Percentiles rank a stretch among this genome's conserved stretches.
phyloP scores from a whole-genome alignment of 2,113 vertebrate species.

The Elaphurus davidianus region DNA sequence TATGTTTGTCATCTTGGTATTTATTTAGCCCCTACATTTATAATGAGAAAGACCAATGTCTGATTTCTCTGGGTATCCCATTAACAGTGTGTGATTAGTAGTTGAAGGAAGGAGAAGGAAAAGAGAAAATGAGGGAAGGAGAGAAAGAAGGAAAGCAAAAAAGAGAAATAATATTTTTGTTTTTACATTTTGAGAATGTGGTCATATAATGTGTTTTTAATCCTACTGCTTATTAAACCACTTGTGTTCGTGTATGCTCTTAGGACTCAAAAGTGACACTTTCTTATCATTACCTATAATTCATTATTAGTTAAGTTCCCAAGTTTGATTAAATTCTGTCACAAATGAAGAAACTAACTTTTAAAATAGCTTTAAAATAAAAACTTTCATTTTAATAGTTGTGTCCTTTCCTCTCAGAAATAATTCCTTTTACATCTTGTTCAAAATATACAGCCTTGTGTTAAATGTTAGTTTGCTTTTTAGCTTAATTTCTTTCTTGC shows the following conservation, averaged over 20 bases:
- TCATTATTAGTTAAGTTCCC: constrained; percentile 19
- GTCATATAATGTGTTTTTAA: neutral
- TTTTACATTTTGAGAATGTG: neutral
- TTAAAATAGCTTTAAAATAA: neutral
- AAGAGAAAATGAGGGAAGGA: neutral
- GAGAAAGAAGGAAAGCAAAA: fast-evolving
- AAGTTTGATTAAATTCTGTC: constrained; percentile 19
- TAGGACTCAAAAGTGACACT: neutral
- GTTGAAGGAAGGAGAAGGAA: neutral
- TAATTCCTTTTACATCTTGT: neutral
- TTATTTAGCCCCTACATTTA: neutral
- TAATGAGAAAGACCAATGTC: neutral
- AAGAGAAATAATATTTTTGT: neutral
- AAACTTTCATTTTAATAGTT: neutral
- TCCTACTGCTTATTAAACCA: neutral
- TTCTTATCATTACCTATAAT: constrained; percentile 41
- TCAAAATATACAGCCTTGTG: neutral
- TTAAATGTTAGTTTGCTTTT: neutral
- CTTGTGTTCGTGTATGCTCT: neutral
- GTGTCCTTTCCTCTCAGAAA: constrained; percentile 1
- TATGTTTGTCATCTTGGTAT: neutral
- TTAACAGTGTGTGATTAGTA: neutral
- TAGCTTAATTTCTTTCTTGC: neutral
- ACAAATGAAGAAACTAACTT: neutral
- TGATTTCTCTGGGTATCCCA: neutral